Evolutionary conservation across 2,888 invertebrate genomes (phyloP), one percentile per base, ranked within the genome.

Genomic region (Calameuta pallipes): DNA sequence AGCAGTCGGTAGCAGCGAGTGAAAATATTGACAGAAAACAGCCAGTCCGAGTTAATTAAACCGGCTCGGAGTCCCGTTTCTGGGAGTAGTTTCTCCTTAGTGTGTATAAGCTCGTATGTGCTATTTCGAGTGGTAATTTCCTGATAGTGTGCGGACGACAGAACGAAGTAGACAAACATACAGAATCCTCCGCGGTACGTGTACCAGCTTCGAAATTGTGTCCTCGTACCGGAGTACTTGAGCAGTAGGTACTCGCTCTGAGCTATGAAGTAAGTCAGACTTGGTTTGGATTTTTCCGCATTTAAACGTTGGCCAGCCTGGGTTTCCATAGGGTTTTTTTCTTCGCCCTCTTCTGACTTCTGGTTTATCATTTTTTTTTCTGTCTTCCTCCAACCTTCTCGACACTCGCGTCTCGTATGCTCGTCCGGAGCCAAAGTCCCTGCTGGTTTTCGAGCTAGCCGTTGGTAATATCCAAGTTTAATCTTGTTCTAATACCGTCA

Each of bases 1-100:
- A 87, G 41, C 6, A 41, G 41, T 4, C 15, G 0, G 41, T 15
- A 15, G 41, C 6, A 41, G 41, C 41, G 41, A 41, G 88, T 80
- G 89, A 90, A 90, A 90, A 90, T 90, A 90, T 90, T 90, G 90
- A 90, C 89, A 87, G 87, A 89, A 89, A 90, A 89, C 89, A 89
- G 85, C 83, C 84, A 85, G 83, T 82, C 85, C 83, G 87, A 90
- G 90, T 90, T 90, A 90, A 90, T 90, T 90, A 90, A 90, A 90
- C 88, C 87, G 85, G 86, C 80, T 81, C 85, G 86, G 86, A 86
- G 82, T 85, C 85, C 80, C 85, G 87, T 86, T 87, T 84, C 87
- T 83, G 84, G 84, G 85, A 82, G 81, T 80, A 83, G 82, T 83
- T 80, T 74, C 80, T 78, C 78, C 70, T 15, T n/a, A 31, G 70